Evolutionary conservation across 2,113 vertebrate genomes (phyloP), one percentile per base, ranked within the genome.

Genomic region (Tonatia bakeri): DNA sequence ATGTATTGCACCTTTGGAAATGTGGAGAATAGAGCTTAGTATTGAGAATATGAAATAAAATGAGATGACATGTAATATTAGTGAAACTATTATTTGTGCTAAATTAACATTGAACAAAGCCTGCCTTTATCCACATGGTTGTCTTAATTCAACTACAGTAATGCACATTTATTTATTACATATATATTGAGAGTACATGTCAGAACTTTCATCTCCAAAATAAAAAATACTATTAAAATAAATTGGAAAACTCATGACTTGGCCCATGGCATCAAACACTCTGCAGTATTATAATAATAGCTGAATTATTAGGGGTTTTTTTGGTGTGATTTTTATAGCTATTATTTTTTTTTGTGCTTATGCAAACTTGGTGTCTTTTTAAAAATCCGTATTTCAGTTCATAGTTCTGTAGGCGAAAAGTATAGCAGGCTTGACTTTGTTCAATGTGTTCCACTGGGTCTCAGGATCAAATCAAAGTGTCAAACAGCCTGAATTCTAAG

Each of bases 71-170:
- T 40, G 1, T 45, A 80, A 14, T 75, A 75, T 6, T 10, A 61
- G 17, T 36, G 6, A 97, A 92, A 31, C 87, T 94, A 50, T 54
- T 75, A 83, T 54, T 79, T 95, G 13, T 79, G 16, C 10, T 56
- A 81, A 81, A 81, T 69, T 40, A 52, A 36, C 86, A 92, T 80
- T 69, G 56, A 92, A 56, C 14, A 56, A 3, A 92, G n/a, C 2
- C 15, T 81, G 6, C 22, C 16, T 75, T 81, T 45, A 43, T 86
- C 7, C 2, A 61, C 52, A 50, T 11, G 83, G 19, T 47, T 40
- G 2, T 45, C 31, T 92, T n/a, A 69, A n/a, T 86, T 72, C 24
- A 86, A 9, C 11, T 47, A 43, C 13, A 28, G 17, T 80, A 16
- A 7, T 64, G 8, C 0, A 75, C 16, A 36, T 64, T n/a, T 76